Base-by-base conservation (phyloP, 2,113 vertebrate genomes). In the Corvus moneduloides region DNA sequence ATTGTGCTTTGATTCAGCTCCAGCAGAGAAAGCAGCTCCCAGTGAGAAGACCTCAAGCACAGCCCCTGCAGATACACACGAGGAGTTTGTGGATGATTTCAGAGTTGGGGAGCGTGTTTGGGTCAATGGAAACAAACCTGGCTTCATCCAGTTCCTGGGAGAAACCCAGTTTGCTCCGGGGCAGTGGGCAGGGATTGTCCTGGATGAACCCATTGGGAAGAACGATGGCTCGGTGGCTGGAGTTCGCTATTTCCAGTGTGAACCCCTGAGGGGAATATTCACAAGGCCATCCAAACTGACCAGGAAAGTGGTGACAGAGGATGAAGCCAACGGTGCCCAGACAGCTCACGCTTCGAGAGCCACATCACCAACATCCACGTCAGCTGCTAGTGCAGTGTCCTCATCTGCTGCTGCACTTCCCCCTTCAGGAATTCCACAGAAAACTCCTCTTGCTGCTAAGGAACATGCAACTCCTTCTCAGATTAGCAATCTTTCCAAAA, bases 121-220 rank as follows among this genome's bases (percentile, higher is more conserved):
- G 99, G 99, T 99, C 73, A 99, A 99, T 33, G 99, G 99, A 21
- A 99, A 99, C 92, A 99, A 99, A 81, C 98, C 99, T 5, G 99
- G 99, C 43, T 98, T 97, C 58, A 98, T 99, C 90, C 99, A 99
- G 91, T 99, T 99, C 97, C 98, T 99, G 49, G 99, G 99, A 49
- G 99, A 99, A 68, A 99, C 99, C 0, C 99, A 99, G 90, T 99
- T 99, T 83, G 99, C 99, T 11, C 99, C 99, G 0, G 99, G 99
- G 55, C 99, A 99, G 87, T 99, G 99, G 99, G 99, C 99, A 2
- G 99, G 99, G 51, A 99, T 99, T 18, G 99, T 99, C 83, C 94
- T 99, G 55, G 99, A 99, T 10, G 99, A 99, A 93, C 96, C 99
- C 22, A 99, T 99, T 17, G 99, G 99, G n/a, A 99, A 99, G 97